Conservation (phyloP, 1,140 invertebrate genomes). For the Drosophila kohkoa region DNA sequence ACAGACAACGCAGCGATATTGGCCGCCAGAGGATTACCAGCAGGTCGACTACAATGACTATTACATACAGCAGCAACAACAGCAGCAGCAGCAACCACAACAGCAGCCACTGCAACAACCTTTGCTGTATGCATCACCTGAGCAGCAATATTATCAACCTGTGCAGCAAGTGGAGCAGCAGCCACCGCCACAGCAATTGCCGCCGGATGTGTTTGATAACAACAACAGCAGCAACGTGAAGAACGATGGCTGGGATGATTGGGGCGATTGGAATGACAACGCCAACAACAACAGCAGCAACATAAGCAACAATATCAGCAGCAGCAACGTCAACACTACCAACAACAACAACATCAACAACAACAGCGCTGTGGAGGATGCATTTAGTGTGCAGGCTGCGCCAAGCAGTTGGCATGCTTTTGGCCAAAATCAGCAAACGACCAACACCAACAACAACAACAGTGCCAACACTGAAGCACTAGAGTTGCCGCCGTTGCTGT, state of each 20-base stretch:
- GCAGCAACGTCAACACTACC: slow-evolving; percentile 23
- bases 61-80: slow-evolving; percentile 28
- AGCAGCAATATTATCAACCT: slow-evolving; percentile 42
- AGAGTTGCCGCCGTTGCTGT: slow-evolving; percentile 43
- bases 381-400: slow-evolving; percentile 72
- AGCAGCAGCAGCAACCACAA: slow-evolving; percentile 39
- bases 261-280: slow-evolving; percentile 83
- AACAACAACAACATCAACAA: slow-evolving; percentile 20
- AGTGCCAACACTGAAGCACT: slow-evolving; percentile 17
- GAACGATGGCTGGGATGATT: slow-evolving; percentile 83
- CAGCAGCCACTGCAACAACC: slow-evolving; percentile 8
- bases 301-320: slow-evolving; percentile 22
- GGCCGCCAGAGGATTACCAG: slow-evolving; percentile 51
- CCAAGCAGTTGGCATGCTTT: slow-evolving; percentile 84
- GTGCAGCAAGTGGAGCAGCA: not conserved
- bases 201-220: slow-evolving; percentile 61
- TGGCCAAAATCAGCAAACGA: slow-evolving; percentile 23
- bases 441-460: slow-evolving; percentile 31
- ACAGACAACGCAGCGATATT: slow-evolving; percentile 44
- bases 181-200: slow-evolving; percentile 1
- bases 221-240: slow-evolving; percentile 47
- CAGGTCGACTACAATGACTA: slow-evolving; percentile 26
- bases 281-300: slow-evolving; percentile 40
- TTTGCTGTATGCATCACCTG: slow-evolving; percentile 26
- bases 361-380: slow-evolving; percentile 70